Evolutionary conservation across 2,797 vertebrate species (phyloP).

Genomic region (Astyanax mexicanus): DNA sequence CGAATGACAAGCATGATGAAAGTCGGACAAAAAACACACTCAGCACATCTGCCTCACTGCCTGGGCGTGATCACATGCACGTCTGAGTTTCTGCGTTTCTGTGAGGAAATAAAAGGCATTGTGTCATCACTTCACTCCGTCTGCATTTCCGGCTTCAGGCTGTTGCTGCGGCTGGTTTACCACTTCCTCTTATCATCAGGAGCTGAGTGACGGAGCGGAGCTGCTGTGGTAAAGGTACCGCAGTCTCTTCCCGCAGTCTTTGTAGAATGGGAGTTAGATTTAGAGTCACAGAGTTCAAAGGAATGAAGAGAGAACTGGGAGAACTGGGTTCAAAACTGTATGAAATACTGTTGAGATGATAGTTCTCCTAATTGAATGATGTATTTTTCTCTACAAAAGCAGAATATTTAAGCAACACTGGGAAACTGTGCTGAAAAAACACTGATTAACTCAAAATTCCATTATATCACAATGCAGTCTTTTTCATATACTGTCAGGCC

Average conservation of each 20-base stretch:
- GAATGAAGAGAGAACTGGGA: neutral
- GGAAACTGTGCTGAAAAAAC: too few species aligned
- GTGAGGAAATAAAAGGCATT: conserved; percentile 23
- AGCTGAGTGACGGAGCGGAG: neutral
- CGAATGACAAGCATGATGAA: conserved; percentile 9
- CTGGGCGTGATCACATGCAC: neutral
- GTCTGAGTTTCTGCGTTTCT: conserved; percentile 3
- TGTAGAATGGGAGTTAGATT: neutral
- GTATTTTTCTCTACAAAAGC: too few species aligned
- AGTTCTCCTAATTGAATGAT: too few species aligned
- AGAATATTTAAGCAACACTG: too few species aligned
- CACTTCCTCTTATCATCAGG: conserved; percentile 35
- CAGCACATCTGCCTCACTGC: conserved; percentile 33
- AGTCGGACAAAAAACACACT: neutral
- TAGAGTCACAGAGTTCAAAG: neutral
- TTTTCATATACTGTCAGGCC: too few species aligned
- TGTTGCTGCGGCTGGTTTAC: conserved; percentile 10
- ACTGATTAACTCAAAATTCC: too few species aligned
- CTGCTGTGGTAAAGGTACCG: too few species aligned
- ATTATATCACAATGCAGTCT: too few species aligned
- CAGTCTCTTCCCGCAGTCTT: too few species aligned
- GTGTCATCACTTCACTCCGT: conserved; percentile 49
- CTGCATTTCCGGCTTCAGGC: conserved; percentile 37
- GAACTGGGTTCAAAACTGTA: too few species aligned
- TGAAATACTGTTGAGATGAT: too few species aligned